Base-by-base conservation (phyloP, 2,797 vertebrate species). In the Parambassis ranga region DNA sequence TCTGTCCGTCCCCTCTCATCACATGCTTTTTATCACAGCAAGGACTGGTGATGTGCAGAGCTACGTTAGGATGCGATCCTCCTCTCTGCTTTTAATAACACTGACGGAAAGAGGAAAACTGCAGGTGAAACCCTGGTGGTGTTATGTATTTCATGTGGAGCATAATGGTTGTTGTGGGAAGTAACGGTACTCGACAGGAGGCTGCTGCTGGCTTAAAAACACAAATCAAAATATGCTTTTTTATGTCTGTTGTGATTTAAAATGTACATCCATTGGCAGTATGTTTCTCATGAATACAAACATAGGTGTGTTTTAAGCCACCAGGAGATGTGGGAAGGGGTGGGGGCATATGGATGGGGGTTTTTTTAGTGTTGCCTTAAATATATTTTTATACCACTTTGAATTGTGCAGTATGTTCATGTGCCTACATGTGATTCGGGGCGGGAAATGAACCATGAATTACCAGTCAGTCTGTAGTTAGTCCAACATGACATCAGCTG, bases 371-470 rank as follows among this genome's bases (percentile, higher is more conserved):
- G 61, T 81, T 83, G 85, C 85, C 84, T 89, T 88, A 84, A 86
- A 76, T 86, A 32, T 86, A 84, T 87, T 90, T 89, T 87, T 88
- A 60, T 88, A 85, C 56, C 1, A 41, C 67, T 15, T 69, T 84
- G 50, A 75, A 48, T 61, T 27, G 71, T 75, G 75, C 71, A 65
- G 71, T 77, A 53, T 52, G 66, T 74, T 60, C 7, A 52, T 53
- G 81, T 81, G 79, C 82, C 79, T 79, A 52, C 35, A 22, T 55
- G 46, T 52, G 26, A 43, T 11, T 57, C 51, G 4, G n/a, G 24
- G 14, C 14, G 41, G 30, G 31, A 39, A 56, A 13, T 23, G 1
- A 18, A 14, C 6, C 5, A 4, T n/a, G 2, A 26, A n/a, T 47
- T 6, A 10, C 28, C 14, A 7, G 8, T 16, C 6, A 20, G 32